Base-by-base conservation (phyloP, 2,113 vertebrate genomes). In the Tachuris rubrigastra region DNA sequence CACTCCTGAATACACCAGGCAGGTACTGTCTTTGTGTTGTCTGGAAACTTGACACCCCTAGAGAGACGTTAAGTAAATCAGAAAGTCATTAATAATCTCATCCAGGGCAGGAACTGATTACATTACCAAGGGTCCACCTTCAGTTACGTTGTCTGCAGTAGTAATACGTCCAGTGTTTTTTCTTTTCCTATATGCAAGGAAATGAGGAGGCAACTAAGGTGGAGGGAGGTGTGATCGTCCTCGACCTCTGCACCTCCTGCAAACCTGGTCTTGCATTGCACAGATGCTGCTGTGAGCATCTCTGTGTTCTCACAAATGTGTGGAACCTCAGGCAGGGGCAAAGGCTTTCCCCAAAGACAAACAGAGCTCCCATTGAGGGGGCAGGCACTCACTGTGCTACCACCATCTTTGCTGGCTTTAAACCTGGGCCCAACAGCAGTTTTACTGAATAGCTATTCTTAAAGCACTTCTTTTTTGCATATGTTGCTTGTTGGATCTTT, bases 271-370 rank as follows among this genome's bases (percentile, higher is more conserved):
- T 37, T 1, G 2, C 1, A 1, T 68, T 47, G 33, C 3, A 0
- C n/a, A 52, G 49, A 16, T 55, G 35, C 24, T 56, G 28, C 23
- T n/a, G 8, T 15, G 33, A 68, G 15, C 28, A n/a, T 21, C 53
- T 39, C 35, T 4, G 1, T 15, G 19, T 24, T 65, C 85, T 76
- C 3, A 0, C 2, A 2, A 53, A 9, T 1, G 0, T 2, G 1
- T 12, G 50, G 24, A 39, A 24, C 10, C 13, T 63, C 44, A 44
- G 17, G 27, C 28, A 74, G 28, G 27, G 65, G 5, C 30, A 73
- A 60, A 82, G 24, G 23, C 37, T 47, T 80, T 62, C 46, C 23
- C 13, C 53, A 59, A 80, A 65, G 30, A 46, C 27, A 60, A 41
- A 10, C 37, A 46, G 37, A 1, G 0, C 6, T 84, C n/a, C 41